Conservation (phyloP, 2,797 vertebrate species). For the Menidia menidia region DNA sequence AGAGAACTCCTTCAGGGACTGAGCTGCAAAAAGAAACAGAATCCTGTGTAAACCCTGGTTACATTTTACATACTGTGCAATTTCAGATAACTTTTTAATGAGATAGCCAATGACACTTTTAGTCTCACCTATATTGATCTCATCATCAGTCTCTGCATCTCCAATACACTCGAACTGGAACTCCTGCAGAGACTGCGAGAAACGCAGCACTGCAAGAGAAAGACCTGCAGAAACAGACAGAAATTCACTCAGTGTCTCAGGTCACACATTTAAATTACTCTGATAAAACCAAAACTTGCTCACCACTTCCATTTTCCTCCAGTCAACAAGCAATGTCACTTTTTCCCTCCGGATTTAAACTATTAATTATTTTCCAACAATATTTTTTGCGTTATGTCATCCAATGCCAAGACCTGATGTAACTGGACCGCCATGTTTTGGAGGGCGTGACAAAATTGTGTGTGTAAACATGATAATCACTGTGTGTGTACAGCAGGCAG, state of each 20-base stretch:
- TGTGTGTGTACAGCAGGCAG: too few relatives aligned
- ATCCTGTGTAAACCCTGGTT: constrained; percentile 8
- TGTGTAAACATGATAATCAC: constrained; percentile 12
- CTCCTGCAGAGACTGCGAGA: constrained; percentile 96
- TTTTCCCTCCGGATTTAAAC: constrained; percentile 17
- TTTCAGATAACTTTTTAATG: neutral
- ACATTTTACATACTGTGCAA: neutral
- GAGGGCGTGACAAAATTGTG: neutral
- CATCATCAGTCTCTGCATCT: constrained; percentile 98
- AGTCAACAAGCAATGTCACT: neutral
- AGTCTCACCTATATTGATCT: constrained; percentile 93
- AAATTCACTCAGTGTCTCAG: neutral
- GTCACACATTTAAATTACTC: too few relatives aligned
- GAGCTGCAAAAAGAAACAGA: constrained; percentile 82
- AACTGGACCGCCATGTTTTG: constrained; percentile 28
- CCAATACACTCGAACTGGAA: constrained; percentile 99
- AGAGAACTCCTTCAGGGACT: constrained; percentile 97
- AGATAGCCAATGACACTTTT: neutral
- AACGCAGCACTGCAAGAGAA: constrained; percentile 95
- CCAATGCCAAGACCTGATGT: constrained; percentile 11
- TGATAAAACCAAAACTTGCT: too few relatives aligned
- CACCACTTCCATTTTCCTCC: too few relatives aligned
- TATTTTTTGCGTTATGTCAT: neutral
- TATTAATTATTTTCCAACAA: constrained; percentile 19
- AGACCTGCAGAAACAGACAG: constrained; percentile 83